Evolutionary conservation across 2,113 vertebrate genomes (phyloP), one percentile per base, ranked within the genome.

Genomic region (Epinephelus lanceolatus): DNA sequence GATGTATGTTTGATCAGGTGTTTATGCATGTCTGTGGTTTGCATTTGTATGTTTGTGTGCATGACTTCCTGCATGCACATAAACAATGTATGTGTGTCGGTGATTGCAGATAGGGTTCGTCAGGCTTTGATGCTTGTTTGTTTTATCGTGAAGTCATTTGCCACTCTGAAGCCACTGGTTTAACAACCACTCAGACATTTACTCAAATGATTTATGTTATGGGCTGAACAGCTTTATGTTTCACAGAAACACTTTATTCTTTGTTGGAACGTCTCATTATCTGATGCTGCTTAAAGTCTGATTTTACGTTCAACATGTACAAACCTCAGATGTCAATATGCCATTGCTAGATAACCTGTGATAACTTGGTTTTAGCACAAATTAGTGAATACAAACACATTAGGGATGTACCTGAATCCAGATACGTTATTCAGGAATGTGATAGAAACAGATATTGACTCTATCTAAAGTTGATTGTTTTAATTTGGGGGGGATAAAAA

Each of bases 121-220:
- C 75, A 76, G 37, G 21, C 23, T 51, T 25, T 81, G 80, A 83
- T 68, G 76, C 42, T 37, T 89, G 84, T 89, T 88, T 83, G 63
- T 80, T 83, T 92, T 73, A 86, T 84, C 74, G 52, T 59, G 72
- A 70, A 84, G 60, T 88, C 47, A 73, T 79, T 84, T 67, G 51
- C 40, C 0, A 4, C 66, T 40, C 77, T 68, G 61, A 80, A 76
- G 68, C 27, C 9, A 33, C 52, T 27, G 25, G 19, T 87, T 78
- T 73, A 81, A 83, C 45, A 78, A 47, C 51, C 76, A 84, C 85
- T 71, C 61, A 45, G 61, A 83, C 71, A 52, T 80, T 80, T 59
- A 77, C 57, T 74, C 27, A 83, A 76, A 81, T 81, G 81, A 77
- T 89, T 85, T 90, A 83, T 74, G 23, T 52, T 18, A 8, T 0